Base-by-base conservation (phyloP, 2,797 vertebrate genomes). In the Tolypeutes matacus region DNA sequence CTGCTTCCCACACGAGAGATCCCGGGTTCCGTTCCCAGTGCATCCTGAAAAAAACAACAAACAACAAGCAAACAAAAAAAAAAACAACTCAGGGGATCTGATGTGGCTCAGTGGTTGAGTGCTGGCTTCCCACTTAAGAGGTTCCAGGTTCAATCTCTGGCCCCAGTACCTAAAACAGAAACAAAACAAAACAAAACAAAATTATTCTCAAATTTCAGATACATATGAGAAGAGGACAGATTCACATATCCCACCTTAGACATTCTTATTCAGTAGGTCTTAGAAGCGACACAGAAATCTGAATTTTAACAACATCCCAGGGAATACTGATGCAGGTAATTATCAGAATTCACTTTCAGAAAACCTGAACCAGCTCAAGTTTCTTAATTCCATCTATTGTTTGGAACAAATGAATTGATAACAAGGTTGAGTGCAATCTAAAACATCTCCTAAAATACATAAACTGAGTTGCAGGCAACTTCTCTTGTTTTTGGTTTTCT, bases 271-370 rank as follows among this genome's bases (percentile, higher is more conserved):
- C 60, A 78, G 20, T 23, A 49, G 27, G 20, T 31, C 60, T 60
- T 1, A 60, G 23, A 11, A 25, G 7, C 8, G 25, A 8, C 18
- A 73, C 14, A 67, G 77, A 94, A 64, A 83, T 75, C 23, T 83
- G 39, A 25, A 70, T 70, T 82, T 84, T 73, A 84, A 29, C 0
- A 94, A 53, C 7, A 84, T 23, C 15, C 34, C 8, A 36, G 29
- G 23, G 13, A 14, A 81, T 36, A 58, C 12, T 75, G 10, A 69
- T 1, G 1, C 17, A 89, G 18, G 10, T 39, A 36, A 78, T 90
- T 72, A 46, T 94, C 72, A 42, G 62, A 94, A 67, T 58, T 94
- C 14, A 29, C 36, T 72, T 91, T 86, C 42, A 82, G 72, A 53
- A 91, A 72, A 67, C 46, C 34, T 82, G n/a, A 93, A 89, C 92